Base-by-base conservation (phyloP, 2,888 invertebrate species). In the Sycophila texana region DNA sequence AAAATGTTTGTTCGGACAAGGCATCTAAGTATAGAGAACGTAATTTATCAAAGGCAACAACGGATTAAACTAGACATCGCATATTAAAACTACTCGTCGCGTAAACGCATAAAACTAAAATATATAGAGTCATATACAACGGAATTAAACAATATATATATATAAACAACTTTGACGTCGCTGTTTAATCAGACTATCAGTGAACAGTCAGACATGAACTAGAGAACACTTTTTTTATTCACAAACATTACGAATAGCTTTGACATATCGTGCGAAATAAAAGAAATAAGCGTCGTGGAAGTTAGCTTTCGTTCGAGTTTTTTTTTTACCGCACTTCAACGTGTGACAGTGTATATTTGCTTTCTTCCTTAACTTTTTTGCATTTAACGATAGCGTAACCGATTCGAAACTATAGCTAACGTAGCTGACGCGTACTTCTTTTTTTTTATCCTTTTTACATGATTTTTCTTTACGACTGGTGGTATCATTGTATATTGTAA, bases 41-140 rank as follows among this genome's bases (percentile, higher is more conserved):
- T 49, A 61, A 20, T 68, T 67, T 20, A 16, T 61, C 18, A 73
- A 78, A 78, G 77, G 73, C 73, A 78, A 57, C 73, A 49, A 49
- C 20, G 79, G 74, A 70, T 71, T 47, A 26, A 26, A 26, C 53
- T 74, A 66, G 30, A 60, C 18, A 58, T 30, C 67, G n/a, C 47
- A 67, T 22, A 39, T 66, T 58, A 65, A 76, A 70, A 47, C 53
- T 10, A 57, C n/a, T 20, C 39, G 18, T 70, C 20, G 14, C 2
- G 26, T 30, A 51, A 58, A 58, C 39, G 20, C 49, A 39, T 30
- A 20, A 39, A 51, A 61, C 13, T 58, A 75, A 68, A 26, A 22
- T 61, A 53, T 39, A 18, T 14, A 7, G n/a, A n/a, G n/a, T 55
- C 22, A 14, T 26, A 18, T 18, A 18, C 18, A 22, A 22, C 20